A percentile compares a stretch with the other conserved stretches of the same genome.
These are phyloP conservation scores for Otis tarda DNA, from an alignment of 2,113 vertebrate genomes.

Conservation along the genomic window DNA sequence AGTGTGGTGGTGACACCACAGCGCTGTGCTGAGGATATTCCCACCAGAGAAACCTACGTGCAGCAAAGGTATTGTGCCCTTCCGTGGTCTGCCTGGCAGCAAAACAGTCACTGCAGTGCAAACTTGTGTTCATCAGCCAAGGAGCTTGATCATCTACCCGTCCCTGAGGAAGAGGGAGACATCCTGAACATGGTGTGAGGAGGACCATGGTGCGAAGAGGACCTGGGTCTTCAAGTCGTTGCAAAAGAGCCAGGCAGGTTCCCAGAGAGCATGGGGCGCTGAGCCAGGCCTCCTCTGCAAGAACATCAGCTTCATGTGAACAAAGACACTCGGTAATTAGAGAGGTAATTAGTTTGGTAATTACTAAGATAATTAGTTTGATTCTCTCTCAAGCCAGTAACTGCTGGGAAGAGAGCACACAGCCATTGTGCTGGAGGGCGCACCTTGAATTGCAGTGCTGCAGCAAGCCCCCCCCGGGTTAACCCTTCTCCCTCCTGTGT, in stretches of 20 bases:
- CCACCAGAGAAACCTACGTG: not conserved
- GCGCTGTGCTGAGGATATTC: not conserved
- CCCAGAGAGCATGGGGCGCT: not conserved
- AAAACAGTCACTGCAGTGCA: not conserved
- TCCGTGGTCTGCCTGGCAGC: not conserved
- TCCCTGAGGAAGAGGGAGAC: not conserved
- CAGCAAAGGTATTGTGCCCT: not conserved
- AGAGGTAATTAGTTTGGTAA: conserved; percentile 69
- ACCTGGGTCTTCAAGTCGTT: not conserved
- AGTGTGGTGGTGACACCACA: not conserved
- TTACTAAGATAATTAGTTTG: conserved; percentile 68
- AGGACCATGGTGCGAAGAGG: not conserved
- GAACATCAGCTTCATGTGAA: not conserved
- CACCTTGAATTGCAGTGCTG: not conserved
- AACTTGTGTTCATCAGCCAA: not conserved
- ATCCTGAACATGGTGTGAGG: not conserved
- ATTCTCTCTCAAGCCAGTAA: conserved; percentile 54
- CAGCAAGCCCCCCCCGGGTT: not conserved
- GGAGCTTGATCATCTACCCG: not conserved
- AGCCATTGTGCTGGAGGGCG: not conserved
- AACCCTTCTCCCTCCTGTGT: not conserved
- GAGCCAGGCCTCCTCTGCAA: conserved; percentile 19
- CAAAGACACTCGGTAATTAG: conserved; percentile 57
- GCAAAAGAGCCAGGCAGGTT: not conserved
- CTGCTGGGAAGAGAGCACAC: conserved; percentile 12